Percentiles rank a stretch among this genome's conserved stretches.
These are phyloP conservation scores for Melipona bicolor DNA, from an alignment of 2,888 invertebrate genomes.

Conservation along the genomic window DNA sequence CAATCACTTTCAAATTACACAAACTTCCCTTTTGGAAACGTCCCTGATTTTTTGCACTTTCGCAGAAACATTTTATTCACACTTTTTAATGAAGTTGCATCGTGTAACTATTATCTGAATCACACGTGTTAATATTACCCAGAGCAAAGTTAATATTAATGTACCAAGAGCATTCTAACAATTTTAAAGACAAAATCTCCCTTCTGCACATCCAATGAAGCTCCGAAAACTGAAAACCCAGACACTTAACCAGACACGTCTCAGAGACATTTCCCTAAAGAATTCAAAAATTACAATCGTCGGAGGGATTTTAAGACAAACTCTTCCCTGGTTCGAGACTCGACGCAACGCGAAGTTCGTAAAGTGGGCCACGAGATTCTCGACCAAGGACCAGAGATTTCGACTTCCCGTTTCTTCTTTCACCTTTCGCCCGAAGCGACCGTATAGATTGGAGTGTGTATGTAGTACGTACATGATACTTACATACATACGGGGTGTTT, in stretches of 20 bases:
- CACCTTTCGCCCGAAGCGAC: neutral
- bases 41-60: too few species aligned
- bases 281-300: neutral
- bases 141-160: too few species aligned
- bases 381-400: constrained; percentile 12
- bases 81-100: neutral
- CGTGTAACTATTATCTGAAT: neutral
- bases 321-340: neutral
- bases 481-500: neutral
- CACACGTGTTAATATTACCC: neutral
- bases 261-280: neutral
- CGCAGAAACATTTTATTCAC: neutral
- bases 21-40: too few species aligned
- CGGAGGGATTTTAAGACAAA: neutral
- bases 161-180: too few species aligned
- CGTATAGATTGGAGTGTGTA: neutral
- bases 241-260: neutral
- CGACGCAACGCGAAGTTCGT: neutral
- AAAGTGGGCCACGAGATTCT: constrained; percentile 19
- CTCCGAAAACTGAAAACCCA: neutral
- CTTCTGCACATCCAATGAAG: neutral
- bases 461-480: too few species aligned
- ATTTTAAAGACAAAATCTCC: too few species aligned
- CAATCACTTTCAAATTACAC: too few species aligned
- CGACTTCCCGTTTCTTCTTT: constrained; percentile 15